Conservation (phyloP, 2,797 vertebrate species). For the Adrianichthys oophorus region DNA sequence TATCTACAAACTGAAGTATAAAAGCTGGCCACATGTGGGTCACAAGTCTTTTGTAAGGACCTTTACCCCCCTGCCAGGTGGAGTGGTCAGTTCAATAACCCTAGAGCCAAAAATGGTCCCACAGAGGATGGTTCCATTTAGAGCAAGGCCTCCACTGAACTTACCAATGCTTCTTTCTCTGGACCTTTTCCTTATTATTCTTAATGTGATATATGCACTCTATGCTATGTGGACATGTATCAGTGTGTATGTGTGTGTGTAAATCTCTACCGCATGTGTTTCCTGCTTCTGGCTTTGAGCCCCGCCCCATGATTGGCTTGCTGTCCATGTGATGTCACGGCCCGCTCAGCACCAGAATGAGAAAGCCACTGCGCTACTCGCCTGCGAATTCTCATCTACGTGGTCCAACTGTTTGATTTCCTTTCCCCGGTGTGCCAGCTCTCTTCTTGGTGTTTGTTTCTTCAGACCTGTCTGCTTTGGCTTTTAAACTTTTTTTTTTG, state of each 20-base stretch:
- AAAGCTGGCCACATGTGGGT: slow-evolving; percentile 44
- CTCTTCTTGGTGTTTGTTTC: slow-evolving; percentile 44
- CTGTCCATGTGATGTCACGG: slow-evolving; percentile 64
- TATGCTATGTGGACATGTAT: slow-evolving; percentile 74
- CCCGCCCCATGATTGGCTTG: slow-evolving; percentile 57
- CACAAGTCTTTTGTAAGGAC: slow-evolving; percentile 45
- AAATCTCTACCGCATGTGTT: slow-evolving; percentile 75
- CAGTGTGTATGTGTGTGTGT: slow-evolving; percentile 64
- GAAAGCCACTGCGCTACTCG: slow-evolving; percentile 49
- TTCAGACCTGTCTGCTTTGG: slow-evolving; percentile 24
- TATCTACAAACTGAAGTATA: slow-evolving; percentile 75
- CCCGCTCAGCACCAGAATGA: slow-evolving; percentile 63
- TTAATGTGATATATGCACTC: slow-evolving; percentile 82
- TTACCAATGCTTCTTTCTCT: slow-evolving; percentile 58
- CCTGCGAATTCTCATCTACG: slow-evolving; percentile 53
- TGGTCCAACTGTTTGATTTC: slow-evolving; percentile 20
- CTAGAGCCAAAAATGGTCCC: slow-evolving; percentile 65
- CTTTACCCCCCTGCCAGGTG: slow-evolving; percentile 26
- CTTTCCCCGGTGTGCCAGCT: slow-evolving; percentile 46
- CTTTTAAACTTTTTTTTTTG: slow-evolving; percentile 18
- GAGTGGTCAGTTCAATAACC: slow-evolving; percentile 59
- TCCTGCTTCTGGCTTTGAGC: slow-evolving; percentile 69
- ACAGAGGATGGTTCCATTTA: slow-evolving; percentile 54
- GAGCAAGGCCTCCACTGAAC: slow-evolving; percentile 70
- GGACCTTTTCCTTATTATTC: slow-evolving; percentile 64